Base-by-base conservation (phyloP, 1,140 invertebrate genomes). In the Melanaphis sacchari region DNA sequence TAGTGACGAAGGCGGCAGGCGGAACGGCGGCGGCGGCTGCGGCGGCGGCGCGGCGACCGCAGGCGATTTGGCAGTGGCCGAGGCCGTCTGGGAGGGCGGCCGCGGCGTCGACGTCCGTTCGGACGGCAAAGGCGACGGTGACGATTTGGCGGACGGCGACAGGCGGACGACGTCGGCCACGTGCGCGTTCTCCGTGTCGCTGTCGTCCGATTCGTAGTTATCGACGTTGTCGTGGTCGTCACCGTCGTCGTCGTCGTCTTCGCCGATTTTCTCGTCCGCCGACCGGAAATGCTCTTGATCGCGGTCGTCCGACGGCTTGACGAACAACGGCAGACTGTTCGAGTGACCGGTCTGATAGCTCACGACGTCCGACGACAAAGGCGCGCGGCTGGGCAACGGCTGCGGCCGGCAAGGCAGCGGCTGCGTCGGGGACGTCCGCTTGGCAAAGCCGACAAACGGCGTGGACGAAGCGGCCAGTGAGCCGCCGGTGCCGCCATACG, bases 331-430 rank as follows among this genome's bases (percentile, higher is more conserved):
- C 31, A n/a, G 15, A n/a, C 52, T 26, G 38, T 59, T 59, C 11
- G 49, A 43, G 24, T 31, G 52, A 38, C 52, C 38, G 38, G 38
- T 89, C n/a, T 89, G 87, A 18, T 89, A 54, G 18, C 24, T 38
- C 15, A 38, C 36, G 18, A 26, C 54, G 2, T 89, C 11, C 41
- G 43, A 24, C n/a, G 87, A 36, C 31, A n/a, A 54, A 2, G 90
- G 95, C 95, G 1, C 43, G 24, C n/a, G 82, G 91, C 15, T 49
- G 41, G 52, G 24, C 36, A 24, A 24, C 24, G 36, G 11, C 36
- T 49, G 46, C 2, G 49, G n/a, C 2, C 46, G n/a, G 22, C 46
- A 38, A 22, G 43, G 52, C 36, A 38, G 21, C 3, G 59, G 9
- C 24, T 36, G 9, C 59, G 59, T n/a, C 54, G 54, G 36, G 1